Evolutionary conservation across 92 coral and sea anemone genomes (phyloP), one percentile per base, ranked within the genome.

Genomic region (Desmophyllum pertusum): DNA sequence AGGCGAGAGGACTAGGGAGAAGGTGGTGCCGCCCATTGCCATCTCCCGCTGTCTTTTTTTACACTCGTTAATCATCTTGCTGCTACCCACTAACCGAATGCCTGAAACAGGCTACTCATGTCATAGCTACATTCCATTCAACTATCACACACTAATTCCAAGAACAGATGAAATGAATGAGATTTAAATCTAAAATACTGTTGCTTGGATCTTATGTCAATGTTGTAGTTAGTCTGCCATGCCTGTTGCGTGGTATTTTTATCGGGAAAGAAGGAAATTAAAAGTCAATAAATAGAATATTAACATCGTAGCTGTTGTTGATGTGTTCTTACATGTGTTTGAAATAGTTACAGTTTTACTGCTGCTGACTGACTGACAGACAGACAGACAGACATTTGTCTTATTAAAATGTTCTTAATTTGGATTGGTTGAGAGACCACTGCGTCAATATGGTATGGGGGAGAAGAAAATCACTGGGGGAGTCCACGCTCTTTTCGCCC

Each of bases 191-290:
- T 18, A 5, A 67, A 67, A 18, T 23, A 27, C 35, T 36, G 7
- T 15, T 80, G 33, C 45, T 37, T 51, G 37, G 29, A 21, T 48
- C 51, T 48, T 46, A 52, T 15, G 42, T 19, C 1, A 19, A 29
- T 75, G 64, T 66, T 80, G 63, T 67, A 80, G 84, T 67, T 80
- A 80, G 84, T 57, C 3, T n/a, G 31, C 65, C 81, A 37, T 77
- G 29, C 66, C 14, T 36, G 61, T 68, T 69, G 45, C 45, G 35
- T 67, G 66, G 29, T 80, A 29, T 68, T 80, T 80, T 80, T 80
- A 80, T 18, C 13, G 84, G 76, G 59, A 66, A 68, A 25, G 72
- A 29, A 46, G 38, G 71, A 68, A 67, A 43, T 35, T 80, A 23
- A 68, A n/a, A 50, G 19, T 67, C 29, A 68, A 48, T 72, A 72